phyloP scores from a whole-genome alignment of 1,140 invertebrate species.

The Dendroctonus valens region DNA sequence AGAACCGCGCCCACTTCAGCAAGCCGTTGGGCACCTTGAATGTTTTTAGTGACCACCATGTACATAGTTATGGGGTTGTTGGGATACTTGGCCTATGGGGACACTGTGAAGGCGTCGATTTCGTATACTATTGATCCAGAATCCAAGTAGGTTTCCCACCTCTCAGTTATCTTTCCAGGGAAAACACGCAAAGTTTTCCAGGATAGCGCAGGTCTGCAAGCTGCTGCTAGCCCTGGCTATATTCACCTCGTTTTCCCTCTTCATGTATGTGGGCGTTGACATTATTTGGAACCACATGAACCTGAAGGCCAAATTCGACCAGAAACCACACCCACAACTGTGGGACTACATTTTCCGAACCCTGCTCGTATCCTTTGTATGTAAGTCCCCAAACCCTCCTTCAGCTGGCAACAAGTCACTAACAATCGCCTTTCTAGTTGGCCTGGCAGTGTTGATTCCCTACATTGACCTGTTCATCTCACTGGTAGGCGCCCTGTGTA shows the following conservation, averaged over 20 bases:
- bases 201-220: slow-evolving; percentile 71
- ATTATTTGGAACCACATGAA: slow-evolving; percentile 77
- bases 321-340: slow-evolving; percentile 49
- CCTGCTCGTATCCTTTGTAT: slow-evolving; percentile 67
- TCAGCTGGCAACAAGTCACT: neutral
- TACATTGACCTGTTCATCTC: slow-evolving; percentile 87
- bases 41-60: slow-evolving; percentile 64
- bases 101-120: slow-evolving; percentile 61
- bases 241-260: slow-evolving; percentile 80
- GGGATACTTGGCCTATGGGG: slow-evolving; percentile 75
- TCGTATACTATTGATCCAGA: slow-evolving; percentile 64
- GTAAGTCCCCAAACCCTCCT: slow-evolving; percentile 58
- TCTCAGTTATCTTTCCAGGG: neutral
- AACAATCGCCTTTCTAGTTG: slow-evolving; percentile 52
- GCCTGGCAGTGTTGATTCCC: slow-evolving; percentile 74
- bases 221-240: slow-evolving; percentile 77
- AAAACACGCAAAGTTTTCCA: slow-evolving; percentile 58
- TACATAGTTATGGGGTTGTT: slow-evolving; percentile 77
- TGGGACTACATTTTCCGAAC: slow-evolving; percentile 70
- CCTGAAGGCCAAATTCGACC: slow-evolving; percentile 50
- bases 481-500: slow-evolving; percentile 81
- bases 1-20: slow-evolving; percentile 67
- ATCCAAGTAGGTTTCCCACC: slow-evolving; percentile 55
- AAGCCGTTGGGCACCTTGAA: slow-evolving; percentile 73
- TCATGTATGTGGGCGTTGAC: slow-evolving; percentile 85